A percentile compares a stretch with the other conserved stretches of the same genome.
phyloP scores from a whole-genome alignment of 2,888 invertebrate genomes.

The Labia minor region DNA sequence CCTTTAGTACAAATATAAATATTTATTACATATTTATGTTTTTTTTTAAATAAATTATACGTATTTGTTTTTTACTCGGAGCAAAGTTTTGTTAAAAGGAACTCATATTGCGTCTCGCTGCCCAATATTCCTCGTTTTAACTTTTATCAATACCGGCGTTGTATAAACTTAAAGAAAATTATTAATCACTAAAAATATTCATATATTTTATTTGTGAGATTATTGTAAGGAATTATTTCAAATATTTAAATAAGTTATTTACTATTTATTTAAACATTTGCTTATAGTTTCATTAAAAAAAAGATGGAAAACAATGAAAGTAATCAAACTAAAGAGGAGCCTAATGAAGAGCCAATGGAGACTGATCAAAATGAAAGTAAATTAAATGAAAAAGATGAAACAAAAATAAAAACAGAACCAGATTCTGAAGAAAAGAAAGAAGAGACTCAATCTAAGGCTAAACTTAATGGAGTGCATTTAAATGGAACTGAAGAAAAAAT shows the following conservation, averaged over 20 bases:
- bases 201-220: not conserved
- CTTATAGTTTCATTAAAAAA: not conserved
- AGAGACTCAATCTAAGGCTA: not conserved
- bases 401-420: not conserved
- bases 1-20: too few species aligned
- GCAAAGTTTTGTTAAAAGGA: not conserved
- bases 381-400: not conserved
- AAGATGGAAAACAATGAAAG: not conserved
- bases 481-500: slow-evolving; percentile 17
- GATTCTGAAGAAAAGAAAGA: slow-evolving; percentile 13
- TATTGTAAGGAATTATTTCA: not conserved
- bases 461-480: not conserved
- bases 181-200: not conserved
- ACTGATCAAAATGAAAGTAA: slow-evolving; percentile 15
- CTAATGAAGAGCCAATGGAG: slow-evolving; percentile 22
- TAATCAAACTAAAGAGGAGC: not conserved
- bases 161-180: not conserved
- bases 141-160: slow-evolving; percentile 9
- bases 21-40: too few species aligned
- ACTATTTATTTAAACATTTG: not conserved
- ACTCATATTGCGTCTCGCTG: not conserved
- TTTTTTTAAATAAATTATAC: too few species aligned
- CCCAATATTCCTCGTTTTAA: not conserved
- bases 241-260: not conserved
- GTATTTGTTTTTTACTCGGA: slow-evolving; percentile 19